These are phyloP conservation scores for Griposia aprilina DNA, from an alignment of 2,888 invertebrate species.

Conservation along the genomic window DNA sequence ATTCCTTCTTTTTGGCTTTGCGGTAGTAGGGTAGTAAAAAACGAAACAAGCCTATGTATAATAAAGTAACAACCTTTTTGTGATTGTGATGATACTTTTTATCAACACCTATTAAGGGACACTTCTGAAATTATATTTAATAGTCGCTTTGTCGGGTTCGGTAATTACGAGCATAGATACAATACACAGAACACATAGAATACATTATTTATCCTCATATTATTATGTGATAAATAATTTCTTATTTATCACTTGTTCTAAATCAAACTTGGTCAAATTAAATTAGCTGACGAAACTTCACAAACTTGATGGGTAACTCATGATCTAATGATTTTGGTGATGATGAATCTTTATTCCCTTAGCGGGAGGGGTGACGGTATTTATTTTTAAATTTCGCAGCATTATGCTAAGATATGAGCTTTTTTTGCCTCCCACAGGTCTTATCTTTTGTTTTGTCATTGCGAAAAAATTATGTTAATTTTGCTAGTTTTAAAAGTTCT, in stretches of 20 bases:
- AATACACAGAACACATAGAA: too few relatives aligned
- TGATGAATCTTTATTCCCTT: background rate
- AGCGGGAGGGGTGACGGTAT: background rate
- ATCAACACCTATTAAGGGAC: background rate
- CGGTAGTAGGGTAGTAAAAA: background rate
- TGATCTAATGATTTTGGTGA: background rate
- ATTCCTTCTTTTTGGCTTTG: too few relatives aligned
- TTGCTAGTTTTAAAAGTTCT: background rate
- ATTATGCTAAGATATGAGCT: background rate
- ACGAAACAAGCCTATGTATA: background rate
- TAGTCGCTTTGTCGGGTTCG: background rate
- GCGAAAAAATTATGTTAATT: background rate
- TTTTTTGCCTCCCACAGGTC: background rate
- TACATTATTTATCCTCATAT: background rate
- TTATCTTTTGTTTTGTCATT: background rate
- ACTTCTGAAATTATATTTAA: background rate
- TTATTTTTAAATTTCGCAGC: background rate
- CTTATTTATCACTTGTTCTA: background rate
- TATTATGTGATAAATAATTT: background rate
- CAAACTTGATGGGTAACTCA: background rate
- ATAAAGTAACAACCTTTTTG: background rate
- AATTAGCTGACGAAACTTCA: background rate
- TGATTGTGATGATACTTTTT: background rate
- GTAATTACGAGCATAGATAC: too few relatives aligned
- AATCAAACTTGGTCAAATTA: background rate